Base-by-base conservation (phyloP, 2,113 vertebrate species). In the Pelusios castaneus region DNA sequence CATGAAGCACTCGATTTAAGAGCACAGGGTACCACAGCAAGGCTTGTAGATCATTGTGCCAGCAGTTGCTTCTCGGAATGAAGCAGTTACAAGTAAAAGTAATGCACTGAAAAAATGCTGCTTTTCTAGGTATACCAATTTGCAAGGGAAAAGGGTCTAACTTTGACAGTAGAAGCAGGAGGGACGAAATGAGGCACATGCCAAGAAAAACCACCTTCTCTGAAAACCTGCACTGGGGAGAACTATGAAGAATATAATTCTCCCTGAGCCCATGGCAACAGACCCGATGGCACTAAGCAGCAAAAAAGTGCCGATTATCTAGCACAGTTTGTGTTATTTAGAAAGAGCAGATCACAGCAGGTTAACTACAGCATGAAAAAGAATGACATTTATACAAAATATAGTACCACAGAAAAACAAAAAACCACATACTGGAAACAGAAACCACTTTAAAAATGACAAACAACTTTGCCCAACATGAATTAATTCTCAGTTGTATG, bases 331-430 rank as follows among this genome's bases (percentile, higher is more conserved):
- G 92, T 73, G 10, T 95, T 96, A 94, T 96, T 97, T 94, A 96
- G 25, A 80, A 96, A 96, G 93, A 96, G 95, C 95, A 94, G 94
- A 97, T 94, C 95, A 95, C 97, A 97, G 95, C 95, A 97, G 96
- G 94, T 97, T 97, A 95, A 95, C 93, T 91, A 73, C 84, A 49
- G 89, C 96, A 92, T 77, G 88, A 95, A 96, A 90, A 84, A 21
- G 89, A 97, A 96, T 82, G 86, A 93, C 88, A 96, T 96, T 94
- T 96, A 93, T 97, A 92, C 92, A 96, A 97, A 97, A 93, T 58
- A 89, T 60, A 96, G 81, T 86, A 87, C 60, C 95, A 92, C 63
- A 76, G n/a, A 93, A 93, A 93, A 96, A 91, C 73, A 43, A 87
- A 47, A 47, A 47, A 47, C 47, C 47, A 47, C 52, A 89, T 77